A percentile compares a stretch with the other conserved stretches of the same genome.
phyloP scores from a whole-genome alignment of 2,888 invertebrate species.

The Calliphora vomitoria region DNA sequence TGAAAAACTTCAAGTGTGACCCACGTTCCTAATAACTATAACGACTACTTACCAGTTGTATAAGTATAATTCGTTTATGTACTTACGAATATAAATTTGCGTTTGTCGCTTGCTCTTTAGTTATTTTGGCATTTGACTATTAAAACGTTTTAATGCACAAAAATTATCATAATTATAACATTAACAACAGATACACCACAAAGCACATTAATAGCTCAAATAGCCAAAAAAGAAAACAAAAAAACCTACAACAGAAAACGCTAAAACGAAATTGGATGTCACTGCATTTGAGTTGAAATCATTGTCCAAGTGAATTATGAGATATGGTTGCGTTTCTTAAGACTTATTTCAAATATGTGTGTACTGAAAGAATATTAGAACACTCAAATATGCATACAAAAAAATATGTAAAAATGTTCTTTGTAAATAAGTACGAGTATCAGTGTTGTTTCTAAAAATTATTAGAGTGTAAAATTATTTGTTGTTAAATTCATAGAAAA shows the following conservation, averaged over 20 bases:
- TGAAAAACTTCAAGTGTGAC: not conserved
- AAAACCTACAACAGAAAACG: not conserved
- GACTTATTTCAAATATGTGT: slow-evolving; percentile 20
- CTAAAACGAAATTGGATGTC: slow-evolving; percentile 5
- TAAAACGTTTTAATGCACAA: slow-evolving; percentile 70
- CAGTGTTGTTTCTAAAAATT: slow-evolving; percentile 22
- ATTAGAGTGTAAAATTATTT: slow-evolving; percentile 59
- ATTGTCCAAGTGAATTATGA: slow-evolving; percentile 69
- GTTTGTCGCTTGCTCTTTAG: slow-evolving; percentile 43
- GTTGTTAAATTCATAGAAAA: slow-evolving; percentile 15
- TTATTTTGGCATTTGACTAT: slow-evolving; percentile 67
- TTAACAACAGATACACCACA: slow-evolving; percentile 78
- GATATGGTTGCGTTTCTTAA: slow-evolving; percentile 55
- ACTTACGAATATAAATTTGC: slow-evolving; percentile 35
- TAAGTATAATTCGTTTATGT: slow-evolving; percentile 15
- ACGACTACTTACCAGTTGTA: not conserved
- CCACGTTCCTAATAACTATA: slow-evolving; percentile 4
- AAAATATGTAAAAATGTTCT: not conserved
- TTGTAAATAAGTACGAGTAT: not conserved
- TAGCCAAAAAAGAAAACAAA: not conserved
- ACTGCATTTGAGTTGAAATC: slow-evolving; percentile 66
- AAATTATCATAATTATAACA: slow-evolving; percentile 82
- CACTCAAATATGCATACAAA: not conserved
- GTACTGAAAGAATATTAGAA: not conserved
- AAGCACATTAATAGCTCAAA: slow-evolving; percentile 49